Evolutionary conservation across 2,888 invertebrate genomes (phyloP).

Genomic region (Plebejus melissa): DNA sequence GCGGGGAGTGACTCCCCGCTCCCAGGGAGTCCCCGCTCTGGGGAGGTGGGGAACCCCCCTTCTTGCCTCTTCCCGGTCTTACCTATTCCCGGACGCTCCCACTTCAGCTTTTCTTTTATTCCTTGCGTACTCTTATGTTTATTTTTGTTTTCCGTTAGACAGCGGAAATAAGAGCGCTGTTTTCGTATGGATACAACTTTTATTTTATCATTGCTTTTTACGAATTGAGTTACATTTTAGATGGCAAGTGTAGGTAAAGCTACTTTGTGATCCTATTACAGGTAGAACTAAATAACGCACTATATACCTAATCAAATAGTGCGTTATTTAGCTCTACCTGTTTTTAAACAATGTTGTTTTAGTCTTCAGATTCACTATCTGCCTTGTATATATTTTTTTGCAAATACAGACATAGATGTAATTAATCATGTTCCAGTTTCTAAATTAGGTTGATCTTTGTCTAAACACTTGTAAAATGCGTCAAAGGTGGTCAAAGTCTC

Average conservation of each 20-base stretch:
- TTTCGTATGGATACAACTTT: slow-evolving; percentile 49
- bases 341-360: too few relatives aligned
- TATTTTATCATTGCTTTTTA: slow-evolving; percentile 17
- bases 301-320: too few relatives aligned
- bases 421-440: neutral
- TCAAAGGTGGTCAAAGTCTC: neutral
- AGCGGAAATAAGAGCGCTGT: slow-evolving; percentile 69
- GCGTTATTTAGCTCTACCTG: too few relatives aligned
- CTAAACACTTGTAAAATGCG: neutral
- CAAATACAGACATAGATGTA: neutral
- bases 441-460: neutral
- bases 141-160: slow-evolving; percentile 77
- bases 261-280: neutral
- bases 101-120: slow-evolving; percentile 75
- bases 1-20: slow-evolving; percentile 41
- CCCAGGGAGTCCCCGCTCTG: slow-evolving; percentile 35
- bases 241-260: neutral
- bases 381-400: neutral
- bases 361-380: neutral
- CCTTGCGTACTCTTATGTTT: slow-evolving; percentile 71
- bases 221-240: neutral
- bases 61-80: slow-evolving; percentile 43
- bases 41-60: slow-evolving; percentile 34
- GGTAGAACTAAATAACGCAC: too few relatives aligned
- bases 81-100: slow-evolving; percentile 64